Percentiles rank a stretch among this genome's conserved stretches.
These are phyloP conservation scores for Polydesmus complanatus DNA, from an alignment of 2,888 invertebrate species.

Conservation along the genomic window DNA sequence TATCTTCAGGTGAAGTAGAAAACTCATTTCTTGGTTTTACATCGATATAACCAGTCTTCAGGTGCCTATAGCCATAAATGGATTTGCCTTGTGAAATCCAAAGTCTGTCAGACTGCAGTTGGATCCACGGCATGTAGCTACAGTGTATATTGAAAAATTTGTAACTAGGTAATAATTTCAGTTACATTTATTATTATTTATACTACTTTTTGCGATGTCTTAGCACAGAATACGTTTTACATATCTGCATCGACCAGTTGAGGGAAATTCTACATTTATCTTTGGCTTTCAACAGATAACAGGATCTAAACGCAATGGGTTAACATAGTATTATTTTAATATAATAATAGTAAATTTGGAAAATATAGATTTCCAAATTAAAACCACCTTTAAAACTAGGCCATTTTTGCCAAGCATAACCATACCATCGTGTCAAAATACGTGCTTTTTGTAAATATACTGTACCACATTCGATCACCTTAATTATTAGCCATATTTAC, in stretches of 20 bases:
- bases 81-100: slow-evolving; percentile 41
- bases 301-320: neutral
- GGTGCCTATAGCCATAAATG: slow-evolving; percentile 25
- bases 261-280: slow-evolving; percentile 8
- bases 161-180: no score
- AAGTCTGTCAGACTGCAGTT: slow-evolving; percentile 37
- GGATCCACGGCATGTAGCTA: slow-evolving; percentile 38
- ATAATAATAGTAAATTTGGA: no score
- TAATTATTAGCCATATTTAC: neutral
- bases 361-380: no score
- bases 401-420: no score
- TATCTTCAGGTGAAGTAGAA: slow-evolving; percentile 28
- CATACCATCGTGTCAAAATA: no score
- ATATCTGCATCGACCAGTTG: slow-evolving; percentile 1
- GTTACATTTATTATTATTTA: no score
- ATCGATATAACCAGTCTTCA: slow-evolving; percentile 19
- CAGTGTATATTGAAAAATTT: no score
- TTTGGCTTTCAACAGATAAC: neutral
- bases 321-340: neutral
- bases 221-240: neutral
- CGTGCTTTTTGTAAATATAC: no score
- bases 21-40: slow-evolving; percentile 5
- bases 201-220: neutral
- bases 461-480: neutral
- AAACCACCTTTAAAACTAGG: no score